Base-by-base conservation (phyloP, 2,797 vertebrate species). In the Brachymystax lenok region DNA sequence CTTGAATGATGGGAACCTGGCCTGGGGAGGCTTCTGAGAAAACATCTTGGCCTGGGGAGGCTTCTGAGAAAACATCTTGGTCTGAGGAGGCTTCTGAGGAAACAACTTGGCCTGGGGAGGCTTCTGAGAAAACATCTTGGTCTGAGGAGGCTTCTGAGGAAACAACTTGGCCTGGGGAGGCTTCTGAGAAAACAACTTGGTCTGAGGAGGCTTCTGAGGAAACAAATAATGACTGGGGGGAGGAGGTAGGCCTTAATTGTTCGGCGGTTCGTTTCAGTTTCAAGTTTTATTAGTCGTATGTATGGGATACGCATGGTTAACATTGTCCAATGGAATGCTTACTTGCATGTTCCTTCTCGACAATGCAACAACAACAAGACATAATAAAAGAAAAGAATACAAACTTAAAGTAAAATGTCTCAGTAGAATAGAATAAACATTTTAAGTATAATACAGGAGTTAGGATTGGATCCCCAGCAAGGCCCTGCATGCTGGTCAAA, bases 171-270 rank as follows among this genome's bases (percentile, higher is more conserved):
- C 10, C 33, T 13, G 64, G 33, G 52, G 63, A 68, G 66, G 64
- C 14, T n/a, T n/a, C n/a, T n/a, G n/a, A n/a, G n/a, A n/a, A n/a
- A n/a, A n/a, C n/a, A n/a, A n/a, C n/a, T n/a, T n/a, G n/a, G 35
- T 8, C 35, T 7, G 35, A 40, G 40, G 30, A 78, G 17, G 2
- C 33, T 73, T 73, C 71, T 79, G 69, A 54, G 21, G 73, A 83
- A 86, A 76, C 81, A 85, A 79, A 83, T 51, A 67, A 30, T 56
- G 52, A 33, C 7, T 46, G 19, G 2, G 17, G 17, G 17, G 33
- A n/a, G 17, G 30, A 1, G 8, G 35, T 19, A 46, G 3, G 30
- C 35, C 68, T 46, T 40, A 69, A 19, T 24, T 2, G 35, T 3
- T 69, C 10, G 12, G 14, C 1, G 6, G 66, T 68, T 27, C 2